These are phyloP conservation scores for Arion vulgaris DNA, from an alignment of 1,140 invertebrate genomes.

Conservation along the genomic window DNA sequence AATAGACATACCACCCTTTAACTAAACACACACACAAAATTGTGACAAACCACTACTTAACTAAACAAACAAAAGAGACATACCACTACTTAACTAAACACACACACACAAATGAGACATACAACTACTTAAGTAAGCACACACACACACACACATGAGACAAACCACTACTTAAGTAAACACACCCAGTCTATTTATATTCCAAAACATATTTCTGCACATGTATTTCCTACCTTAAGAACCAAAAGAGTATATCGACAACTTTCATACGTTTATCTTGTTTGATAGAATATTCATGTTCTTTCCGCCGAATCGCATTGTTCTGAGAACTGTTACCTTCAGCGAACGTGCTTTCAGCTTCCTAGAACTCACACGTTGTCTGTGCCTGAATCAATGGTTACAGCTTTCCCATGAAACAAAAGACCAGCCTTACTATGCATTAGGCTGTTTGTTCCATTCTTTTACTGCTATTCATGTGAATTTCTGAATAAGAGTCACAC, in stretches of 20 bases:
- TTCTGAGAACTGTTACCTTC: background rate
- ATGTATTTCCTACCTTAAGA: too few relatives aligned
- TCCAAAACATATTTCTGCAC: too few relatives aligned
- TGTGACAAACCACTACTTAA: too few relatives aligned
- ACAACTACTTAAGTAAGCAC: too few relatives aligned
- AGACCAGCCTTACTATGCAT: background rate
- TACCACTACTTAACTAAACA: too few relatives aligned
- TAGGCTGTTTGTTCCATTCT: conserved; percentile 16
- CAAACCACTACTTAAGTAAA: too few relatives aligned
- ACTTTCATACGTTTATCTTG: background rate
- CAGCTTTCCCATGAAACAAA: background rate
- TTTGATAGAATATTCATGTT: background rate
- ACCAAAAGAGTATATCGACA: background rate
- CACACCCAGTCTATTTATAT: too few relatives aligned
- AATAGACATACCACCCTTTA: too few relatives aligned
- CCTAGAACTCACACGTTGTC: background rate
- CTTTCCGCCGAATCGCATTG: background rate
- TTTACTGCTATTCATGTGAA: background rate
- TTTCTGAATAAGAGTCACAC: background rate
- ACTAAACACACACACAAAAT: too few relatives aligned
- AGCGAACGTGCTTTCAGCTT: conserved; percentile 1
- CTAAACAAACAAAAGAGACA: too few relatives aligned
- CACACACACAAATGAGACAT: background rate
- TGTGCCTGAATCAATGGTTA: conserved; percentile 2
- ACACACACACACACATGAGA: too few relatives aligned